Evolutionary conservation across 2,888 invertebrate species (phyloP).

Genomic region (Xestia c-nigrum): DNA sequence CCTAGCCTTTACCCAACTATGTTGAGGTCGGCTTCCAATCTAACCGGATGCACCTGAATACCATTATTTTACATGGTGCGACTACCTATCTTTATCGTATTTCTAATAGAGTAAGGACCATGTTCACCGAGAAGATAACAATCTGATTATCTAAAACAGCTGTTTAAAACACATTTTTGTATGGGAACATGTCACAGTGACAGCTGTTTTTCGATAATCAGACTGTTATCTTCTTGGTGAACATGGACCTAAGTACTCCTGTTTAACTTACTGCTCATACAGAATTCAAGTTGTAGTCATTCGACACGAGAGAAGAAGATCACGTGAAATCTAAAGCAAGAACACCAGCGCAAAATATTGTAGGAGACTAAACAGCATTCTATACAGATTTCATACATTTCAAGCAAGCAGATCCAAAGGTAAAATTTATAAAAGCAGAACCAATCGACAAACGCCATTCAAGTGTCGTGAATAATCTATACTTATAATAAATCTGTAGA

Average conservation of each 20-base stretch:
- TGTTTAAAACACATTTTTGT: no score
- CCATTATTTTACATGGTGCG: no score
- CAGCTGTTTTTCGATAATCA: no score
- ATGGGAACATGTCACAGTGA: no score
- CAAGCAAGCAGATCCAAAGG: conserved; percentile 28
- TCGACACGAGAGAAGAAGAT: no score
- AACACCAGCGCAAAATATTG: neutral
- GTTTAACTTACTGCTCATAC: neutral
- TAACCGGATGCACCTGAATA: neutral
- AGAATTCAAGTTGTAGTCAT: neutral
- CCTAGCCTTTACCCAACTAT: neutral
- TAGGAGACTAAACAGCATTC: neutral
- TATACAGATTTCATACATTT: neutral
- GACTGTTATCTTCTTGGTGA: no score
- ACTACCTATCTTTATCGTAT: neutral
- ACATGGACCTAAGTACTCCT: no score
- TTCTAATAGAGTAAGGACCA: no score
- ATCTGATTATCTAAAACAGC: no score
- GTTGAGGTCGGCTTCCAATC: neutral
- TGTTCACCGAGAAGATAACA: no score
- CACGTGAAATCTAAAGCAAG: neutral
- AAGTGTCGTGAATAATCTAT: conserved; percentile 74
- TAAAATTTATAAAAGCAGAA: conserved; percentile 51
- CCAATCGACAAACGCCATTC: conserved; percentile 69
- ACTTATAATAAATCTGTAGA: no score